Evolutionary conservation across 2,888 invertebrate species (phyloP).

Genomic region (Drosophila greeni): DNA sequence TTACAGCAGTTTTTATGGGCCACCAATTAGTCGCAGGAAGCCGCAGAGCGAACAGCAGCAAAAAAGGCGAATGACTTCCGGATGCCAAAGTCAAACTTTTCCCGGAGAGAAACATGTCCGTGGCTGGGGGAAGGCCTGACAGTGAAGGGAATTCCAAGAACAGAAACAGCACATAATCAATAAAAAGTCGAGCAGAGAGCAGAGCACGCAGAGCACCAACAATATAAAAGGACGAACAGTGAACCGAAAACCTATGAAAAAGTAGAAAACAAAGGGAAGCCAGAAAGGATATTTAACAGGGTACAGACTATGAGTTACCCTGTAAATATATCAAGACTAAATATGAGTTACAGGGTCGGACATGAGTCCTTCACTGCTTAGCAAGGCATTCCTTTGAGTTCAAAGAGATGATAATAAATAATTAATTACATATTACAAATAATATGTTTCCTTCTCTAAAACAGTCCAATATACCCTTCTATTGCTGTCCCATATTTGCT

Average conservation of each 20-base stretch:
- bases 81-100: conserved; percentile 31
- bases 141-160: conserved; percentile 23
- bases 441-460: not conserved
- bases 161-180: conserved; percentile 58
- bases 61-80: conserved; percentile 53
- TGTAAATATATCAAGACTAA: too few species aligned
- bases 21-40: conserved; percentile 27
- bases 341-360: too few species aligned
- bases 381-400: too few species aligned
- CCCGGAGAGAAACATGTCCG: conserved; percentile 5
- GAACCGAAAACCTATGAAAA: conserved; percentile 19
- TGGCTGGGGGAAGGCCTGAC: conserved; percentile 44
- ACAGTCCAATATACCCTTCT: not conserved
- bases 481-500: not conserved
- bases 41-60: conserved; percentile 23
- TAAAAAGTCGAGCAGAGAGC: conserved; percentile 50
- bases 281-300: too few species aligned
- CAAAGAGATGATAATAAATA: too few species aligned
- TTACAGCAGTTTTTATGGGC: conserved; percentile 9
- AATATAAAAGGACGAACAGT: conserved; percentile 40
- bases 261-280: not conserved
- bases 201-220: conserved; percentile 49
- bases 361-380: too few species aligned
- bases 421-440: too few species aligned
- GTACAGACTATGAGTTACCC: not conserved